phyloP scores from a whole-genome alignment of 2,113 vertebrate species.

The Cisticola juncidis region DNA sequence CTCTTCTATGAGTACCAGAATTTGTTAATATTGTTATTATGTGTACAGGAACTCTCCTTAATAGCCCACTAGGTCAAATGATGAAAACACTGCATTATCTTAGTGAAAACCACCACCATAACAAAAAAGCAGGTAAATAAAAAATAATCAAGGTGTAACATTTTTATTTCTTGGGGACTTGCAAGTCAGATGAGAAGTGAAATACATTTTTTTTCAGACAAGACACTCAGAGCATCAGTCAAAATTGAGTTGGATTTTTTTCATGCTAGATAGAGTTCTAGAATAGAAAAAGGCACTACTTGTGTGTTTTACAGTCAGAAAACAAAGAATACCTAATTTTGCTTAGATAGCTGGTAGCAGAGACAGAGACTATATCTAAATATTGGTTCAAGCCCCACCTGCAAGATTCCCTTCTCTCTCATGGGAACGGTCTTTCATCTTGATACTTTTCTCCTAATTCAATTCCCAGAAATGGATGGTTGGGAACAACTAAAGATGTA shows the following conservation, averaged over 20 bases:
- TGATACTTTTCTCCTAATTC: background rate
- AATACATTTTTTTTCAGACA: background rate
- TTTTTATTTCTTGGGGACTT: background rate
- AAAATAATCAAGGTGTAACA: background rate
- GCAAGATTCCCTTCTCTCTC: background rate
- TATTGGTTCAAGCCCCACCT: background rate
- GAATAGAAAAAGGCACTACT: background rate
- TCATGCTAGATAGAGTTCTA: background rate
- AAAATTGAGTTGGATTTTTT: background rate
- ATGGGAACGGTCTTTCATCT: background rate
- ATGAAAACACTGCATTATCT: background rate
- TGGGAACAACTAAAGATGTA: background rate
- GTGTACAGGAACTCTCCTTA: background rate
- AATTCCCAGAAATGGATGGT: background rate
- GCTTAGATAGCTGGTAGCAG: background rate
- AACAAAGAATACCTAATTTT: background rate
- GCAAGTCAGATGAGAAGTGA: background rate
- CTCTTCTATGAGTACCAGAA: background rate
- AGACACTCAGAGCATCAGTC: background rate
- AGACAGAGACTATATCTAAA: background rate
- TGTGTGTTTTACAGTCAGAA: rapidly evolving
- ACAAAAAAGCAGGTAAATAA: background rate
- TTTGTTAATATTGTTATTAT: background rate
- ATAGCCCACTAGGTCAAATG: background rate
- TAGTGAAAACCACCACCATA: background rate